These are phyloP conservation scores for Leptoteleia sp. DNA, from an alignment of 1,140 invertebrate genomes.

Conservation along the genomic window DNA sequence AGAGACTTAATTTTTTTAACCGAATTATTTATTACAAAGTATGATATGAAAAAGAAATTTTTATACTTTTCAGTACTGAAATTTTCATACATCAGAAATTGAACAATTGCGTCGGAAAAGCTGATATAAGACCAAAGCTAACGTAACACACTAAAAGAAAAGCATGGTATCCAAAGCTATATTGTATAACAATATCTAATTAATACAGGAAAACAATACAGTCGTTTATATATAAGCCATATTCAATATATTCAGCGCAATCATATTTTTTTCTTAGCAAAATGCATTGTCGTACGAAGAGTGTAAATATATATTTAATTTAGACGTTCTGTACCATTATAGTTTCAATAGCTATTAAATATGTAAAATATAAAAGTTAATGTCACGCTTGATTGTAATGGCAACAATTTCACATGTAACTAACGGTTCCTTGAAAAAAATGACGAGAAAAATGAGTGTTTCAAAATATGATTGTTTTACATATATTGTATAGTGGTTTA, in stretches of 20 bases:
- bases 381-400: slow-evolving; percentile 22
- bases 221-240: slow-evolving; percentile 27
- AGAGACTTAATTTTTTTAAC: too few relatives aligned
- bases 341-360: slow-evolving; percentile 1
- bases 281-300: slow-evolving; percentile 28
- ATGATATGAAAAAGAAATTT: background rate
- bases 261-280: slow-evolving; percentile 34
- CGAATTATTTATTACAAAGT: too few relatives aligned
- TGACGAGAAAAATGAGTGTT: slow-evolving; percentile 13
- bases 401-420: slow-evolving; percentile 38
- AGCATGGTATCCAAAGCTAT: slow-evolving; percentile 31
- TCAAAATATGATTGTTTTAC: slow-evolving; percentile 18
- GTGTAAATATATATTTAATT: slow-evolving; percentile 40
- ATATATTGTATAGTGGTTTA: slow-evolving; percentile 22
- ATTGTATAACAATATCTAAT: slow-evolving; percentile 24
- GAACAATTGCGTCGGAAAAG: slow-evolving; percentile 2
- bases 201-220: slow-evolving; percentile 37
- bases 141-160: slow-evolving; percentile 19
- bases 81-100: background rate
- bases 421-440: slow-evolving; percentile 32
- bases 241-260: slow-evolving; percentile 25
- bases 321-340: slow-evolving; percentile 15
- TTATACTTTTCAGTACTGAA: background rate
- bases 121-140: slow-evolving; percentile 43
- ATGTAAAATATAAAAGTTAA: slow-evolving; percentile 24